Evolutionary conservation across 2,113 vertebrate genomes (phyloP).

Genomic region (Macquaria ambigua): DNA sequence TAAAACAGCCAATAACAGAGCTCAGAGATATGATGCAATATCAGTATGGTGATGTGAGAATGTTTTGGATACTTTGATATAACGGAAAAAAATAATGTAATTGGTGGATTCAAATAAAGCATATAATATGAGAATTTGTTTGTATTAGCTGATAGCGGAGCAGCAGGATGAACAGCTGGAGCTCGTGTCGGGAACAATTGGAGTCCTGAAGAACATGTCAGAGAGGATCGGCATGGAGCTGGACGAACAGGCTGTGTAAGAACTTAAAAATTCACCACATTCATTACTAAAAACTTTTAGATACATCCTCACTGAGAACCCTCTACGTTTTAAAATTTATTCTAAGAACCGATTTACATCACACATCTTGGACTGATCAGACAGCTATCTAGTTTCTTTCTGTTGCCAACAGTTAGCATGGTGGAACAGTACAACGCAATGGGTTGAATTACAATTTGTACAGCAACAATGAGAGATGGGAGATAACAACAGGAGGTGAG

Average conservation of each 20-base stretch:
- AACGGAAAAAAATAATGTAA: background rate
- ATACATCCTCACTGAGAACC: background rate
- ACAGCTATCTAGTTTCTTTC: background rate
- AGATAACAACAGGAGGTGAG: no score
- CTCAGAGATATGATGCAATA: background rate
- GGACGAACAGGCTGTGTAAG: slow-evolving; percentile 98
- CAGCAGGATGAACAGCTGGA: slow-evolving; percentile 98
- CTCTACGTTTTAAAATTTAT: no score
- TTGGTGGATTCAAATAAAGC: background rate
- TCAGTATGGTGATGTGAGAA: background rate
- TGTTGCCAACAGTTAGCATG: background rate
- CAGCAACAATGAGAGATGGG: no score
- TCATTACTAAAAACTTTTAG: slow-evolving; percentile 78
- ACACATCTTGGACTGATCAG: background rate
- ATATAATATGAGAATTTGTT: background rate
- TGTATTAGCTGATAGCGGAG: slow-evolving; percentile 90
- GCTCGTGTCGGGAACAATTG: slow-evolving; percentile 97
- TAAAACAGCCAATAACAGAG: background rate
- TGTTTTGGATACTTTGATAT: background rate
- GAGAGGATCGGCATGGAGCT: slow-evolving; percentile 96
- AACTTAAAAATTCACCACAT: slow-evolving; percentile 5
- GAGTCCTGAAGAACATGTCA: slow-evolving; percentile 99
- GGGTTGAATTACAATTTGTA: no score
- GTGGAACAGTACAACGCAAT: background rate
- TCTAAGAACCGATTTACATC: no score